A percentile compares a stretch with the other conserved stretches of the same genome.
These are phyloP conservation scores for Pseudomyrmex pallidus DNA, from an alignment of 1,140 invertebrate genomes.

Conservation along the genomic window DNA sequence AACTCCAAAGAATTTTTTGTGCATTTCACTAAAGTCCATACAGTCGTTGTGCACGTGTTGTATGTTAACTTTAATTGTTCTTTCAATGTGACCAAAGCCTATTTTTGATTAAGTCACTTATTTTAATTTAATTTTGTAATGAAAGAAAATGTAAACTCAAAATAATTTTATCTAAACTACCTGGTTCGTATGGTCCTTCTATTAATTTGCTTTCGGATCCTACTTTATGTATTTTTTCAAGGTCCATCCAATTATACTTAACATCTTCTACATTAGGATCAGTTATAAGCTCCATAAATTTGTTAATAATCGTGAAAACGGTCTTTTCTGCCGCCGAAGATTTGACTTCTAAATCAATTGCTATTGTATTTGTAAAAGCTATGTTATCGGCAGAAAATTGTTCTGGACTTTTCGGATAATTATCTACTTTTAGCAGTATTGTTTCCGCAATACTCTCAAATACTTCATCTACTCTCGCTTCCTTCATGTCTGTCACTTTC, in stretches of 20 bases:
- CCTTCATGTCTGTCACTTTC: slow-evolving; percentile 90
- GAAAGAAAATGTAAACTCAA: not conserved
- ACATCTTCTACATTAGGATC: slow-evolving; percentile 85
- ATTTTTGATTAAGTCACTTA: slow-evolving; percentile 42
- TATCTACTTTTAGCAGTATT: slow-evolving; percentile 88
- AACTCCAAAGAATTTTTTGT: slow-evolving; percentile 89
- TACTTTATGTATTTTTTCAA: slow-evolving; percentile 86
- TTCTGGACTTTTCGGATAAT: slow-evolving; percentile 87
- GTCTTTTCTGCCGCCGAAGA: slow-evolving; percentile 88
- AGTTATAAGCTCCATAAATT: slow-evolving; percentile 87
- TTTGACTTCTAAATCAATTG: slow-evolving; percentile 86
- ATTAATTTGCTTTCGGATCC: slow-evolving; percentile 85
- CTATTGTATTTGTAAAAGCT: slow-evolving; percentile 76
- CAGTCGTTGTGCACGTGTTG: slow-evolving; percentile 88
- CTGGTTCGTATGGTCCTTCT: slow-evolving; percentile 85
- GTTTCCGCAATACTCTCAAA: slow-evolving; percentile 88
- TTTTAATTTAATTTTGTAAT: slow-evolving; percentile 13
- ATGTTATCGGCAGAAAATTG: slow-evolving; percentile 89
- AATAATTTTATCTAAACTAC: slow-evolving; percentile 70
- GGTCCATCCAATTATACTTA: slow-evolving; percentile 89
- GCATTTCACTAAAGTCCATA: slow-evolving; percentile 89
- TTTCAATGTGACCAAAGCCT: slow-evolving; percentile 88
- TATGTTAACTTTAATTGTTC: slow-evolving; percentile 86
- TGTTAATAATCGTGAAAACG: slow-evolving; percentile 89
- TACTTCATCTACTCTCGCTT: slow-evolving; percentile 90